Base-by-base conservation (phyloP, 2,888 invertebrate species). In the Dichetophora obliterata region DNA sequence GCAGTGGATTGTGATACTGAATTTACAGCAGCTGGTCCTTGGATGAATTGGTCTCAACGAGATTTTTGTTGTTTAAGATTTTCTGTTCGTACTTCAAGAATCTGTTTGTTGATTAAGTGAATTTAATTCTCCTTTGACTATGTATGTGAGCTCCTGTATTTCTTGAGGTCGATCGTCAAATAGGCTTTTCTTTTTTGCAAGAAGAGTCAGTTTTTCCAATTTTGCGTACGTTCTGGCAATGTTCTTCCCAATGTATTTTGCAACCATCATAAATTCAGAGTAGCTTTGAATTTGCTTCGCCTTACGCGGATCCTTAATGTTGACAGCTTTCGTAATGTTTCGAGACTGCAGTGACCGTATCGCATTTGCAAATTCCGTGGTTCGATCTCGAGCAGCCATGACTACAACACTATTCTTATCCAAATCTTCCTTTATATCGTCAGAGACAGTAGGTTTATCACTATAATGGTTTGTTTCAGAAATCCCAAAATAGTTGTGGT, bases 151-250 rank as follows among this genome's bases (percentile, higher is more conserved):
- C 88, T 99, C 98, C 88, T 99, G 98, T 77, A 99, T 98, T 91
- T 99, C 99, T 74, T 94, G 92, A 48, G 98, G 96, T 88, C 97
- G 92, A 88, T 99, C 99, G 90, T 99, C 98, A 91, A 99, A 99
- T 74, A 99, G 91, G 0, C 98, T 98, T 89, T 97, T 98, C 86
- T 96, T 94, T 91, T 98, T 98, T n/a, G 99, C 98, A 93, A 99
- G 92, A 84, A 97, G 90, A 37, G 99, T 97, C 81, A 99, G 91
- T 89, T 99, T 99, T 88, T 99, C 99, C 87, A 99, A 91, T 90
- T 99, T 99, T 8, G 97, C 93, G 90, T 96, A 99, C 34, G 99
- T 99, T 89, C 96, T 96, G 79, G 96, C 95, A 82, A 99, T 95
- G 88, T 98, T 98, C 88, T 95, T 95, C 81, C 99, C 98, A 82